Conservation (phyloP, 1,140 invertebrate species). For the Ceratina japonica region DNA sequence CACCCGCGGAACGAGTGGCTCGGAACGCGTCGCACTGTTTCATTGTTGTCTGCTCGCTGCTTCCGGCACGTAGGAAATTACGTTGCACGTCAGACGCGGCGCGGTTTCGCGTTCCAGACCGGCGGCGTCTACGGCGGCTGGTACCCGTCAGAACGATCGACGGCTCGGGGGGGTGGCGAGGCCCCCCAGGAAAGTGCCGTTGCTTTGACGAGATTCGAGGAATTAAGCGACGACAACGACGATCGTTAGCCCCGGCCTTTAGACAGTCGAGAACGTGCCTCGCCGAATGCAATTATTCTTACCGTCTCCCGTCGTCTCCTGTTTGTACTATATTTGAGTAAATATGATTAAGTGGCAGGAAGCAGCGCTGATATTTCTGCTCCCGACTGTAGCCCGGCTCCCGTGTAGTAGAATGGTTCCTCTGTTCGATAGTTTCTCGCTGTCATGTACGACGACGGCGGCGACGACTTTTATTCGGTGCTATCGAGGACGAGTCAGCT, state of each 20-base stretch:
- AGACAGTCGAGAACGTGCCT: too few species aligned
- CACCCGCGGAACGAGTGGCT: not conserved
- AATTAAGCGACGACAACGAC: slow-evolving; percentile 28
- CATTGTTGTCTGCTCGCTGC: slow-evolving; percentile 54
- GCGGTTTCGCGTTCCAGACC: slow-evolving; percentile 53
- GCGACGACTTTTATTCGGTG: too few species aligned
- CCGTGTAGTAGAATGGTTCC: too few species aligned
- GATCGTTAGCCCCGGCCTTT: slow-evolving; percentile 27
- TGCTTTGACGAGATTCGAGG: slow-evolving; percentile 21
- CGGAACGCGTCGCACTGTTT: slow-evolving; percentile 27
- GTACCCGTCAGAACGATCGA: slow-evolving; percentile 32
- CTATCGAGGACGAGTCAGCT: not conserved
- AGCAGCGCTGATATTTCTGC: too few species aligned
- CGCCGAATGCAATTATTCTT: slow-evolving; percentile 9
- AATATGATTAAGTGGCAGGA: too few species aligned
- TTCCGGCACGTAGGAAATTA: slow-evolving; percentile 66
- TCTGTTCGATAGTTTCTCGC: too few species aligned
- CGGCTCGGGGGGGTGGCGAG: not conserved
- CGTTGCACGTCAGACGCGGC: slow-evolving; percentile 57
- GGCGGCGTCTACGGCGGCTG: too few species aligned
- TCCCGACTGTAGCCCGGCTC: too few species aligned
- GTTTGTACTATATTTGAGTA: too few species aligned
- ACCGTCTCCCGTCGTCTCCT: too few species aligned
- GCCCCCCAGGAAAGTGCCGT: not conserved
- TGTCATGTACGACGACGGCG: too few species aligned